Evolutionary conservation across 2,113 vertebrate genomes (phyloP).

Genomic region (Hiodon alosoides): DNA sequence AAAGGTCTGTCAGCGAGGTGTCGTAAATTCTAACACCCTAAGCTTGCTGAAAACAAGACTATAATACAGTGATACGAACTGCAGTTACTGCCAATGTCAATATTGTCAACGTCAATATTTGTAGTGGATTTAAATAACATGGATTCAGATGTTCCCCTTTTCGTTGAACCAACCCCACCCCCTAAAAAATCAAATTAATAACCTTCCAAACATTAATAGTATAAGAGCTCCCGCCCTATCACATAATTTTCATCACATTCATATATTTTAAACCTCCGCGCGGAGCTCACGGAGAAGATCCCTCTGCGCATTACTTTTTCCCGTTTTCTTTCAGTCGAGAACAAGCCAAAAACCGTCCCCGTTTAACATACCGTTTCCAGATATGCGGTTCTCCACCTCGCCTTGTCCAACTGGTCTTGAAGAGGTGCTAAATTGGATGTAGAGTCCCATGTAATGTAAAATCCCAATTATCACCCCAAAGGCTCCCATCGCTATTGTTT

Average conservation of each 20-base stretch:
- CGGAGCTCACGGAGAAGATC: neutral
- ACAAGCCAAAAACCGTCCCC: neutral
- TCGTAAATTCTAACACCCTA: neutral
- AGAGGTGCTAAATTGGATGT: constrained; percentile 78
- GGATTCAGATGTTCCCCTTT: neutral
- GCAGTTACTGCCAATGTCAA: too few relatives aligned
- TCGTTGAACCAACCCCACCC: neutral
- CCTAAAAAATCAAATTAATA: neutral
- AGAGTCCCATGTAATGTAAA: constrained; percentile 88
- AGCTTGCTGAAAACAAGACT: neutral
- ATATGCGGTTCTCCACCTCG: constrained; percentile 73
- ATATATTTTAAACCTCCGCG: neutral
- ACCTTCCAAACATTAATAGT: constrained; percentile 4
- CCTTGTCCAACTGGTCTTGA: constrained; percentile 66
- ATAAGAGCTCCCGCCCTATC: neutral
- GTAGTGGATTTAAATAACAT: neutral
- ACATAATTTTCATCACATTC: neutral
- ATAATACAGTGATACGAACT: neutral
- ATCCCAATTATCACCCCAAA: constrained; percentile 77
- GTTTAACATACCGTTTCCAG: constrained; percentile 74
- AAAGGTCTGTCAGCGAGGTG: too few relatives aligned
- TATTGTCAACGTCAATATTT: neutral
- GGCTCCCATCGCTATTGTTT: constrained; percentile 68
- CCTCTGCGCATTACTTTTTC: constrained; percentile 5
- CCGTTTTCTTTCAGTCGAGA: neutral